Evolutionary conservation across 2,797 vertebrate genomes (phyloP).

Genomic region (Decapterus maruadsi): DNA sequence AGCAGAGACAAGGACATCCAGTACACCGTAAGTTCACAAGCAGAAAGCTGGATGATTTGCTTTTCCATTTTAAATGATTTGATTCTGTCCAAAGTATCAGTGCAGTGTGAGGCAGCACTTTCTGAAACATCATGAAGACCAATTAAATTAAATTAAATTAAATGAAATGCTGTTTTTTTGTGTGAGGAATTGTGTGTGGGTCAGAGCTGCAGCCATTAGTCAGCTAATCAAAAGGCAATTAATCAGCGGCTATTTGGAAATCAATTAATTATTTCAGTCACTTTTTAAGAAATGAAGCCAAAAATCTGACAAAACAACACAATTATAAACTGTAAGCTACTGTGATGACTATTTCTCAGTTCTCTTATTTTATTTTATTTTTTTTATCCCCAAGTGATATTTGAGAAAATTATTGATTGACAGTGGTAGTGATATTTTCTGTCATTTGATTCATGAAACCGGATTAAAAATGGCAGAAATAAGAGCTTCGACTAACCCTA

Average conservation of each 20-base stretch:
- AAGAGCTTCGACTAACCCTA: neutral
- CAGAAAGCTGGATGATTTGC: slow-evolving; percentile 25
- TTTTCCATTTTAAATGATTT: slow-evolving; percentile 2
- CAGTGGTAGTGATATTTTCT: neutral
- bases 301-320: neutral
- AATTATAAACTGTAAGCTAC: neutral
- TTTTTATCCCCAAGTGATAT: neutral
- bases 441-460: neutral
- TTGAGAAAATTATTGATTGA: neutral
- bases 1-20: slow-evolving; percentile 76
- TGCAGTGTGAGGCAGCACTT: neutral
- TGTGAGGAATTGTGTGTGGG: too few relatives aligned
- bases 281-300: too few relatives aligned
- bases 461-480: slow-evolving; percentile 7
- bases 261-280: neutral
- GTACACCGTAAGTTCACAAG: slow-evolving; percentile 68
- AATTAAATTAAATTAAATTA: neutral
- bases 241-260: neutral
- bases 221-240: neutral
- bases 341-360: neutral
- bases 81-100: neutral
- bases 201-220: neutral
- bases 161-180: neutral
- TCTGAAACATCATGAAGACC: neutral
- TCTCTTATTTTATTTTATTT: neutral